phyloP scores from a whole-genome alignment of 2,113 vertebrate species.

The Gadus chalcogrammus region DNA sequence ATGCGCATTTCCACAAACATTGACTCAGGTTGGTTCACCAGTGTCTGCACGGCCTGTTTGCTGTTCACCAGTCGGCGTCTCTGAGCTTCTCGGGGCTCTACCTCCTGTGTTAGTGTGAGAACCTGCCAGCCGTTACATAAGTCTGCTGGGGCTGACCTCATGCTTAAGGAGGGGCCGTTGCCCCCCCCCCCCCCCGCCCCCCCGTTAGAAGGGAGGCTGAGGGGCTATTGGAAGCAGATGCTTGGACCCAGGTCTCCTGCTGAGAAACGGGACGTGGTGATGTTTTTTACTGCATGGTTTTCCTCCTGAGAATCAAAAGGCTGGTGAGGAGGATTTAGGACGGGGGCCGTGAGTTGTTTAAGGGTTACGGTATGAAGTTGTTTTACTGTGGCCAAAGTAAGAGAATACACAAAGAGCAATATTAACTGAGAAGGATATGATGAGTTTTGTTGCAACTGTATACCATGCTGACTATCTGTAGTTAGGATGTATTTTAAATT shows the following conservation, averaged over 20 bases:
- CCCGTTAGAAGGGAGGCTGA: constrained; percentile 8
- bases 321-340: background rate
- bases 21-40: no score
- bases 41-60: no score
- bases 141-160: constrained; percentile 52
- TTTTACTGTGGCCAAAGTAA: constrained; percentile 18
- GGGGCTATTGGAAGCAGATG: constrained; percentile 58
- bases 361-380: background rate
- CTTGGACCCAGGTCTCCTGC: constrained; percentile 19
- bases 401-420: constrained; percentile 18
- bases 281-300: constrained; percentile 5
- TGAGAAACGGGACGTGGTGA: constrained; percentile 17
- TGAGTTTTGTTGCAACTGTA: background rate
- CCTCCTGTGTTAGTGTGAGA: constrained; percentile 29
- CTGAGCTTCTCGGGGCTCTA: constrained; percentile 14
- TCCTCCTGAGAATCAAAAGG: constrained; percentile 30
- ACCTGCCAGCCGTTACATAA: constrained; percentile 53
- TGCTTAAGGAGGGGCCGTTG: constrained; percentile 33
- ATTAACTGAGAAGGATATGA: constrained; percentile 5
- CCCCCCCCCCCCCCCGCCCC: background rate
- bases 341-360: background rate
- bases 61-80: no score
- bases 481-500: no score
- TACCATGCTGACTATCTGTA: no score
- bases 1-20: no score